Evolutionary conservation across 2,113 vertebrate genomes (phyloP), one percentile per base, ranked within the genome.

Genomic region (Neoarius graeffei): DNA sequence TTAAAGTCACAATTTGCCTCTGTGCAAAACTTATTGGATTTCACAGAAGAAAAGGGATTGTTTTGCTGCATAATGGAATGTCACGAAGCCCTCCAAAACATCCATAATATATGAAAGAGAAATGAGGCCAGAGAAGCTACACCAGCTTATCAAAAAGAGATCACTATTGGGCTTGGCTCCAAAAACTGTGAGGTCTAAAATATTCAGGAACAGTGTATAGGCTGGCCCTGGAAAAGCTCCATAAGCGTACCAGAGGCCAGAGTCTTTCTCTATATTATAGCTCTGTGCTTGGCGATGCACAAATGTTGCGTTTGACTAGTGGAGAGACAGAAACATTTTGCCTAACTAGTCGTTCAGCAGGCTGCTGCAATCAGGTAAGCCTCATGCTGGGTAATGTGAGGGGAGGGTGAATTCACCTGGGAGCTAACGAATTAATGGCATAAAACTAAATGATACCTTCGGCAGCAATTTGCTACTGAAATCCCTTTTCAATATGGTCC

Each of bases 1-100:
- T 95, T 94, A 92, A 35, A 91, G 92, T 92, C 88, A 89, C 88
- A 85, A 91, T 93, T 91, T 86, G 91, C 89, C 91, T 93, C 90
- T 87, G 90, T 56, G 91, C 90, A 92, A 90, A 82, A 83, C 89
- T 89, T 71, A 90, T 77, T 92, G 91, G 88, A 91, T 90, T 93
- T 92, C 92, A 87, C 59, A 90, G 48, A 81, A 93, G 81, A 91
- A 92, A 91, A 89, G 86, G 66, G 88, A 83, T 87, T 85, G 85
- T 91, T 93, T 87, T 35, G 76, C 74, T 73, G 23, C 91, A 90
- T 92, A 92, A 91, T 81, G 27, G 89, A 87, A 89, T 56, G 83
- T 83, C 66, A 79, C 57, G 79, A 88, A 88, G 80, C n/a, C 30
- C 81, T 60, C 50, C 76, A 83, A 89, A 87, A 23, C 89, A 83